Evolutionary conservation across 2,888 invertebrate genomes (phyloP), one percentile per base, ranked within the genome.

Genomic region (Hyles lineata): DNA sequence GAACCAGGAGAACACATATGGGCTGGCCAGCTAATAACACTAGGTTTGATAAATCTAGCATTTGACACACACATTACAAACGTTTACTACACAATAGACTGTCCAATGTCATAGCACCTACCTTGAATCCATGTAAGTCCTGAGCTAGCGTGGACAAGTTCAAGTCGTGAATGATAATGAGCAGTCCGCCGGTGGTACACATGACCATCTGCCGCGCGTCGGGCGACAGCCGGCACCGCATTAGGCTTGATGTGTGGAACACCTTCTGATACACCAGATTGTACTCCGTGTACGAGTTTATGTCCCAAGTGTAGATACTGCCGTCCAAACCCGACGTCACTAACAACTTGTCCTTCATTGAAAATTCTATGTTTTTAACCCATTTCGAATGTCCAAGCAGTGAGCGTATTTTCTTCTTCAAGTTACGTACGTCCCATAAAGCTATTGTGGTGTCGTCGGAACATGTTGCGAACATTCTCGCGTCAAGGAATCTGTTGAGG

Each of bases 321-420:
- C 98, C 98, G 89, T 99, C 99, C 86, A 99, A 97, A 0, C 98
- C 98, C 1, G 98, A 98, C 0, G 98, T 98, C 19, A 99, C 96
- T 74, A 99, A 95, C 11, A 98, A 94, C 77, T 97, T 97, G 85
- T 98, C 97, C 84, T 96, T 96, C 29, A 96, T 96, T 50, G 98
- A 98, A 89, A 98, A 99, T 87, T 99, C 99, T 78, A 99, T 98
- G 89, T 98, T 99, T 90, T 99, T 99, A 69, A 98, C 99, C 99
- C 99, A 99, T 92, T 98, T 98, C 0, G 97, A 97, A 90, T 99
- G 99, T 0, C 98, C 99, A 75, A 96, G 95, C 15, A 99, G 94
- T 19, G 97, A 96, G 74, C 97, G 96, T 74, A 98, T 96, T 83
- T 97, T 96, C 73, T 96, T 96, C 83, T 97, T 97, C 72, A 98